phyloP scores from a whole-genome alignment of 1,140 invertebrate species.

The Heliconius hewitsoni region DNA sequence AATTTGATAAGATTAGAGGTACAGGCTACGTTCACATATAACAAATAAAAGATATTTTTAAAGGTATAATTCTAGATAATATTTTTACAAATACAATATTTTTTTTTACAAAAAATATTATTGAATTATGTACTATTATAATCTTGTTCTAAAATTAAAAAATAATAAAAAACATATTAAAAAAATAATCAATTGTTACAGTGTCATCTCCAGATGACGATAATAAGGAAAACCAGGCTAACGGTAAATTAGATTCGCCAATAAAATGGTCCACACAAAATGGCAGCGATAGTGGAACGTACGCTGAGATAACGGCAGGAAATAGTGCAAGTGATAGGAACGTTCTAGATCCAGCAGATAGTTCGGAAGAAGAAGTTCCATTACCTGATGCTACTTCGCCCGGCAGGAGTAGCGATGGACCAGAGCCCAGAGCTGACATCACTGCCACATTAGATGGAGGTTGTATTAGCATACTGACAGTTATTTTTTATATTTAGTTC shows the following conservation, averaged over 20 bases:
- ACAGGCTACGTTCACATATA: too few species aligned
- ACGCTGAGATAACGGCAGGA: slow-evolving; percentile 68
- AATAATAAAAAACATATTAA: neutral
- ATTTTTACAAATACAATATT: too few species aligned
- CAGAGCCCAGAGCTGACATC: slow-evolving; percentile 72
- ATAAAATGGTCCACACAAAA: slow-evolving; percentile 73
- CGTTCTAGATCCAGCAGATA: slow-evolving; percentile 71
- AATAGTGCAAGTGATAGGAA: slow-evolving; percentile 69
- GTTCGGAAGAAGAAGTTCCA: slow-evolving; percentile 73
- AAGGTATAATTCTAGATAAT: too few species aligned
- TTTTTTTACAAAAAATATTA: too few species aligned
- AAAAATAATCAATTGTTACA: neutral
- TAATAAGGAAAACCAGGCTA: slow-evolving; percentile 77
- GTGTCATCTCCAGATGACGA: slow-evolving; percentile 65
- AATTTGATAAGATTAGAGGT: too few species aligned
- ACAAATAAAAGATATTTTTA: too few species aligned
- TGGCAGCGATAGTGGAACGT: slow-evolving; percentile 74
- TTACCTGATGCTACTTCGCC: slow-evolving; percentile 72
- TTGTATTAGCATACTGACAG: slow-evolving; percentile 11
- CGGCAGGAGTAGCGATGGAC: slow-evolving; percentile 72
- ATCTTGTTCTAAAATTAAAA: neutral
- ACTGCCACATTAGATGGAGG: slow-evolving; percentile 72
- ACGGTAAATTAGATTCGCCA: slow-evolving; percentile 73
- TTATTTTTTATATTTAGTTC: too few species aligned
- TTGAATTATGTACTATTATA: neutral